These are phyloP conservation scores for Pelusios castaneus DNA, from an alignment of 2,113 vertebrate species.

Conservation along the genomic window DNA sequence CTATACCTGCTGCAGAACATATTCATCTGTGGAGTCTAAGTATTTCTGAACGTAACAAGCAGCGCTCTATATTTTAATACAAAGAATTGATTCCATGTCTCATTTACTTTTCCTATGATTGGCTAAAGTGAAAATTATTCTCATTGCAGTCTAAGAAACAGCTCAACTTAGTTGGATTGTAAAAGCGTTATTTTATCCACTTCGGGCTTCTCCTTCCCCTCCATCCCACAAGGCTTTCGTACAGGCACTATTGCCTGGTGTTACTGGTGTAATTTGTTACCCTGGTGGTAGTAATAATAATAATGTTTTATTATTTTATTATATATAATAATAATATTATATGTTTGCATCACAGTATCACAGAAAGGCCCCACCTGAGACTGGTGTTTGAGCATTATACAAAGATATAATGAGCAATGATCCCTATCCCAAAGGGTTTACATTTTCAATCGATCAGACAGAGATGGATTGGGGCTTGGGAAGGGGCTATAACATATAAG, in stretches of 20 bases:
- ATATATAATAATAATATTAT: no score
- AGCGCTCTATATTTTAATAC: slow-evolving; percentile 11
- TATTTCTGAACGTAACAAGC: slow-evolving; percentile 46
- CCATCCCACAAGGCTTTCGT: background rate
- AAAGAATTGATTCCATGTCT: background rate
- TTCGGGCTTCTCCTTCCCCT: slow-evolving; percentile 22
- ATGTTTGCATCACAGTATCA: background rate
- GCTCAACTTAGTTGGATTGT: background rate
- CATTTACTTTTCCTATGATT: slow-evolving; percentile 13
- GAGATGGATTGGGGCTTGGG: background rate
- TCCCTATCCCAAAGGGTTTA: background rate
- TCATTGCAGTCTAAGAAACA: slow-evolving; percentile 15
- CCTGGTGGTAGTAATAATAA: slow-evolving; percentile 17
- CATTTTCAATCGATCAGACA: background rate
- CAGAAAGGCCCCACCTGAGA: background rate
- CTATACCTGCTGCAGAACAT: slow-evolving; percentile 45
- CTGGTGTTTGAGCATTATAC: background rate
- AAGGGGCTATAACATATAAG: background rate
- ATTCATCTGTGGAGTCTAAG: slow-evolving; percentile 51
- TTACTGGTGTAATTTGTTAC: slow-evolving; percentile 30
- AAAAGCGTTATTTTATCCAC: background rate
- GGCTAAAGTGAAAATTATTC: slow-evolving; percentile 8
- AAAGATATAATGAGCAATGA: background rate
- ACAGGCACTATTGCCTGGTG: slow-evolving; percentile 19
- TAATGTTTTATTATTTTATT: no score